A percentile compares a stretch with the other conserved stretches of the same genome.
Evolutionary conservation across 2,888 invertebrate species (phyloP).

Genomic region (Molorchus minor): DNA sequence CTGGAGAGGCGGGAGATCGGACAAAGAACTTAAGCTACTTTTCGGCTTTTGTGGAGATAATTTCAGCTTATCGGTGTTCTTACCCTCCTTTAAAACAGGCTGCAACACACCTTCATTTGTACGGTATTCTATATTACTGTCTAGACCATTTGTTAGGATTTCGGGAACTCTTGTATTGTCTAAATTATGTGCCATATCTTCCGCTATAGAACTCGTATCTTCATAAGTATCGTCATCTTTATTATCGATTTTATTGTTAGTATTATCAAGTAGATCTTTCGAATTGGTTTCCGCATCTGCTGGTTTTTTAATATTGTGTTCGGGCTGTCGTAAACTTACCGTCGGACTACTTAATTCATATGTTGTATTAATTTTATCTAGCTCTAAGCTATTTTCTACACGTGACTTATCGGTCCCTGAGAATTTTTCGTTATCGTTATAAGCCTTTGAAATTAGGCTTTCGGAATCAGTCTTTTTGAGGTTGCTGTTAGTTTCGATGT

Average conservation of each 20-base stretch:
- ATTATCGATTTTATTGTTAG: constrained; percentile 3
- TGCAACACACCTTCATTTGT: constrained; percentile 17
- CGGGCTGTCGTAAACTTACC: constrained; percentile 22
- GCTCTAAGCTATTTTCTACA: constrained; percentile 14
- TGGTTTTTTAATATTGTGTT: constrained; percentile 19
- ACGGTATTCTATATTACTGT: constrained; percentile 22
- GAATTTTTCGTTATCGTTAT: constrained; percentile 16
- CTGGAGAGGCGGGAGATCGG: constrained; percentile 57
- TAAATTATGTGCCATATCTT: constrained; percentile 40
- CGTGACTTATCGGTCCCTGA: not conserved
- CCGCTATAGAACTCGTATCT: constrained; percentile 53
- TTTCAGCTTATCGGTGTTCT: constrained; percentile 49
- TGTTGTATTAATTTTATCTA: constrained; percentile 40
- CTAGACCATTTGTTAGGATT: constrained; percentile 25
- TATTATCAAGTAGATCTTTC: constrained; percentile 16
- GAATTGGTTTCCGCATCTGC: constrained; percentile 14
- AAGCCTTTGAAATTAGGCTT: constrained; percentile 9
- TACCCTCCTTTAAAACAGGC: constrained; percentile 11
- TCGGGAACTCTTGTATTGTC: constrained; percentile 30
- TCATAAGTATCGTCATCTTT: constrained; percentile 52
- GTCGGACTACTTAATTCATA: constrained; percentile 45
- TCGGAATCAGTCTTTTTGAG: constrained; percentile 31
- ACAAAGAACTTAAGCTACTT: constrained; percentile 51
- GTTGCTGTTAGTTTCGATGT: constrained; percentile 2
- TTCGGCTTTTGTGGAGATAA: constrained; percentile 48